Evolutionary conservation across 64 coral and sea anemone species (phyloP).

Genomic region (Actinia equina): DNA sequence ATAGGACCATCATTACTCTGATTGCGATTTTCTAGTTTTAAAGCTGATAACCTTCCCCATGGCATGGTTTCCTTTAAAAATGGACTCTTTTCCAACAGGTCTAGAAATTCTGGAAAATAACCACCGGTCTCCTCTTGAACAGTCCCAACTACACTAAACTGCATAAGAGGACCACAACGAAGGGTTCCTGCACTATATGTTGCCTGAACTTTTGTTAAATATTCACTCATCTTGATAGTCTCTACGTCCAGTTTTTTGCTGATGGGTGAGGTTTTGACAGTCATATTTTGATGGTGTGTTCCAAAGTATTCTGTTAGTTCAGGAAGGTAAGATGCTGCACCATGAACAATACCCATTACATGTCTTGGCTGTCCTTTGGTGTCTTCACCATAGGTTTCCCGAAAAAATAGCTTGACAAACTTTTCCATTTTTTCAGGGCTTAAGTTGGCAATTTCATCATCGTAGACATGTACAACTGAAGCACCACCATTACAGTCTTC

Average conservation of each 20-base stretch:
- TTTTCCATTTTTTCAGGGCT: conserved; percentile 86
- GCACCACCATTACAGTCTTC: conserved; percentile 91
- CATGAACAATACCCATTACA: conserved; percentile 95
- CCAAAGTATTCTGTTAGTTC: conserved; percentile 91
- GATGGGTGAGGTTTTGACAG: conserved; percentile 79
- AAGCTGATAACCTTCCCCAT: conserved; percentile 83
- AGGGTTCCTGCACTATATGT: conserved; percentile 81
- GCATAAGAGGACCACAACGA: conserved; percentile 76
- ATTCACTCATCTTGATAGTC: conserved; percentile 86
- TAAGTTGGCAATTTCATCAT: conserved; percentile 77
- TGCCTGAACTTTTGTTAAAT: conserved; percentile 68
- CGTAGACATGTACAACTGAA: conserved; percentile 78
- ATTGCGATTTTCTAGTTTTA: conserved; percentile 66
- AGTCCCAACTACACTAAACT: conserved; percentile 97
- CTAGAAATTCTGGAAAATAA: conserved; percentile 92
- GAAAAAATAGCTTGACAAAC: conserved; percentile 94
- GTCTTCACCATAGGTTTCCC: conserved; percentile 86
- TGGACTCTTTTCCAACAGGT: conserved; percentile 81
- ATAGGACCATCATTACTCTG: conserved; percentile 98
- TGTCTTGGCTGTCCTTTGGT: conserved; percentile 53
- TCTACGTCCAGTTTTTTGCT: conserved; percentile 92
- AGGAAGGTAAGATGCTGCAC: conserved; percentile 77
- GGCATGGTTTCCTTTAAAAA: conserved; percentile 98
- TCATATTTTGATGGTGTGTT: conserved; percentile 70
- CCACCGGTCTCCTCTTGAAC: conserved; percentile 92